Conservation (phyloP, 2,888 invertebrate genomes). For the Steinernema hermaphroditum region DNA sequence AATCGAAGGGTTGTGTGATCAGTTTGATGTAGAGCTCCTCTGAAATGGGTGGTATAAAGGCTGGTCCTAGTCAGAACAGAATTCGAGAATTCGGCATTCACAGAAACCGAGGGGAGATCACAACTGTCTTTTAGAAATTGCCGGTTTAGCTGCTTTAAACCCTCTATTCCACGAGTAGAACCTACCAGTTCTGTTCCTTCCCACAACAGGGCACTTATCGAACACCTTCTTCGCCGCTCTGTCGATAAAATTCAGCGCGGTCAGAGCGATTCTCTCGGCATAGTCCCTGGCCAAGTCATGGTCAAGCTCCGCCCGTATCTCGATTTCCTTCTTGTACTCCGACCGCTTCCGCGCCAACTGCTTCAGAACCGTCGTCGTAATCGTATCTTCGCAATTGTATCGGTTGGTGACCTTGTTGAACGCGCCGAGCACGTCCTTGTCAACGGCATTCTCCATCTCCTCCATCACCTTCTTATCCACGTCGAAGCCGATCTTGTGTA, state of each 20-base stretch:
- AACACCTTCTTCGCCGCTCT: slow-evolving; percentile 6
- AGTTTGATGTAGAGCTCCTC: not conserved
- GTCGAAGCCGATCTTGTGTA: not conserved
- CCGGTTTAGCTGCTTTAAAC: too few species aligned
- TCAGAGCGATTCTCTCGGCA: not conserved
- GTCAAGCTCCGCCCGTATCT: not conserved
- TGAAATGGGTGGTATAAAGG: too few species aligned
- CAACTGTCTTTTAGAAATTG: too few species aligned
- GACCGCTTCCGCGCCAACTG: not conserved
- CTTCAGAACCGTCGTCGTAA: not conserved
- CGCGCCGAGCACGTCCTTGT: slow-evolving; percentile 5
- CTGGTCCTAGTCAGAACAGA: too few species aligned
- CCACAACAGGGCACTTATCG: not conserved
- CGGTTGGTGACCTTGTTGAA: not conserved
- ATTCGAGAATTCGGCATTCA: too few species aligned
- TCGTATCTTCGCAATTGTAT: not conserved
- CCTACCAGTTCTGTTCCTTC: not conserved
- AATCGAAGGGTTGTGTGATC: not conserved
- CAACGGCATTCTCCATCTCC: not conserved
- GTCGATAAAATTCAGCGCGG: slow-evolving; percentile 10
- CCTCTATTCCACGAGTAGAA: too few species aligned
- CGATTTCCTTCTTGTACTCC: not conserved
- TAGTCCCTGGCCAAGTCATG: not conserved
- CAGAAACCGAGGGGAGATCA: too few species aligned
- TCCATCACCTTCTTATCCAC: not conserved